Conservation (phyloP, 2,113 vertebrate species). For the Elgaria multicarinata region DNA sequence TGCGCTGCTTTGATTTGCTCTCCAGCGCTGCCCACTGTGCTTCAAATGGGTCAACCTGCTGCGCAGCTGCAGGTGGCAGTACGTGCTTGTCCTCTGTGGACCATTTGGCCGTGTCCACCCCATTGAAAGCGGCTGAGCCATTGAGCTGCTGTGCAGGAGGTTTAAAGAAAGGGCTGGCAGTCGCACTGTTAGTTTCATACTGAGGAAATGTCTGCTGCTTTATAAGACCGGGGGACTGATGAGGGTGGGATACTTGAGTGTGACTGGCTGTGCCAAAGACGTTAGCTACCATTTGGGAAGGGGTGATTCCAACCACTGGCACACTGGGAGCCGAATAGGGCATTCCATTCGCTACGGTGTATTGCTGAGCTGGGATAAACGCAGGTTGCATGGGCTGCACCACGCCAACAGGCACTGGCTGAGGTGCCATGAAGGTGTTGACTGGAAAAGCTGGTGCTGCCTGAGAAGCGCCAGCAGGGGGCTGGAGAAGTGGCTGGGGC, state of each 20-base stretch:
- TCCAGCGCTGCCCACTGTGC: slow-evolving; percentile 97
- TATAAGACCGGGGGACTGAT: slow-evolving; percentile 77
- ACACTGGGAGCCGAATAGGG: slow-evolving; percentile 86
- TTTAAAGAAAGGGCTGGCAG: slow-evolving; percentile 84
- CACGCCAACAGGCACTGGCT: slow-evolving; percentile 82
- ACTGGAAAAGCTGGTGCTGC: slow-evolving; percentile 78
- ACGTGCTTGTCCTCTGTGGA: slow-evolving; percentile 76
- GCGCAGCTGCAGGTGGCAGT: slow-evolving; percentile 61
- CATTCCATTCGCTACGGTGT: slow-evolving; percentile 89
- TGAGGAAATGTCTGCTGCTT: slow-evolving; percentile 80
- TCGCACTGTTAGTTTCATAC: slow-evolving; percentile 74
- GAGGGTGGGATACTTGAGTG: slow-evolving; percentile 76
- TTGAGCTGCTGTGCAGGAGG: slow-evolving; percentile 81
- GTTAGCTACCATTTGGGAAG: slow-evolving; percentile 97
- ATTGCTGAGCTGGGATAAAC: slow-evolving; percentile 84
- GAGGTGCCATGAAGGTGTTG: slow-evolving; percentile 80
- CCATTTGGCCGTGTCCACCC: slow-evolving; percentile 81
- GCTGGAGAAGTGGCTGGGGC: slow-evolving; percentile 74
- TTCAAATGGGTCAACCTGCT: slow-evolving; percentile 89
- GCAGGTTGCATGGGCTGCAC: slow-evolving; percentile 87
- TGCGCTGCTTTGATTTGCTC: slow-evolving; percentile 88
- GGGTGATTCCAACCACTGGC: slow-evolving; percentile 95
- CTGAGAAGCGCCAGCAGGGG: slow-evolving; percentile 74
- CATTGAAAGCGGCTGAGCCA: slow-evolving; percentile 88
- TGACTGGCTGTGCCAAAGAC: slow-evolving; percentile 92